Base-by-base conservation (phyloP, 2,797 vertebrate genomes). In the Sebastes cheni region DNA sequence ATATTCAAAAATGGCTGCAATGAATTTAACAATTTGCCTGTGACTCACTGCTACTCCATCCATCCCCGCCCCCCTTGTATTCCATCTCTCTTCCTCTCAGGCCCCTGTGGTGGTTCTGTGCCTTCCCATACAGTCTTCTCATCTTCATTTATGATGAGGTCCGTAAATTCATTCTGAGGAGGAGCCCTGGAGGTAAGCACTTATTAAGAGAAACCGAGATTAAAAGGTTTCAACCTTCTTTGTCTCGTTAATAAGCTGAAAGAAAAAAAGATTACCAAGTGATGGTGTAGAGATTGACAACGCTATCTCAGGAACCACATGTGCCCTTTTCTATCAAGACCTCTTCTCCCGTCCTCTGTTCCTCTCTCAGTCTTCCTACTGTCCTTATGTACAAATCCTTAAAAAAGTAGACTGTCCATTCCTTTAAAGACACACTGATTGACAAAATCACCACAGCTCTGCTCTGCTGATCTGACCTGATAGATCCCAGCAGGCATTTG, bases 131-230 rank as follows among this genome's bases (percentile, higher is more conserved):
- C 95, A 98, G 97, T 83, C 94, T 98, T 56, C 96, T 99, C 89
- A 99, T 99, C 94, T 98, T 99, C 86, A 73, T 98, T 90, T 98
- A 98, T 8, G 97, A 99, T 32, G 97, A 99, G 86, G 92, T 98
- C 87, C 96, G 97, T 81, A 98, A 98, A 91, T 95, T 96, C 54
- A 99, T 99, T 89, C 93, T 97, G 87, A 95, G 97, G 91, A 95
- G 95, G 81, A 82, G 82, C 87, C 97, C 97, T 1, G 97, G 97
- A 96, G 97, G 97, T 98, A 92, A 93, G 93, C 75, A 62, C n/a
- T 72, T 84, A 88, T 80, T 81, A 83, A 82, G 72, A 67, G 62
- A 68, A 73, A 72, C 56, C 23, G 1, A 79, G 79, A 91, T 90
- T 88, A 74, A 86, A 86, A 86, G 59, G 79, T 85, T 87, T 87